A percentile compares a stretch with the other conserved stretches of the same genome.
Conservation (phyloP, 1,140 invertebrate species). For the Kradibia gibbosae region DNA sequence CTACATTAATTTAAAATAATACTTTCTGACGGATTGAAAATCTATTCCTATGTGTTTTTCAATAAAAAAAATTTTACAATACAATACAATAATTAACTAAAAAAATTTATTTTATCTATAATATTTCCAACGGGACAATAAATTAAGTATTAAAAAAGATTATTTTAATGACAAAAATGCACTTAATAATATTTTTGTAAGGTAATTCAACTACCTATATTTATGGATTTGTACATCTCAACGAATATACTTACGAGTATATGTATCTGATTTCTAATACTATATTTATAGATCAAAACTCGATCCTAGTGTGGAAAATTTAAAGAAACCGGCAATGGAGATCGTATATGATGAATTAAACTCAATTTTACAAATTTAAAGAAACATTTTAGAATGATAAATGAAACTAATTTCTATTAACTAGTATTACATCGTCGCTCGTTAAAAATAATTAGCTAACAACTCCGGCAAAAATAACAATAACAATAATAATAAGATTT, state of each 20-base stretch:
- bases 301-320: not conserved
- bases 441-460: not conserved
- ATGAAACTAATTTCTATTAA: not conserved
- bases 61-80: too few species aligned
- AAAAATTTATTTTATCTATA: too few species aligned
- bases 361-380: slow-evolving; percentile 33
- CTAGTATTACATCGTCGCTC: not conserved
- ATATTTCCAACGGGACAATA: not conserved
- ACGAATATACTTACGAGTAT: not conserved
- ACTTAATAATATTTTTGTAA: not conserved
- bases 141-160: not conserved
- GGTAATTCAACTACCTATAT: not conserved
- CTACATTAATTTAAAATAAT: not conserved
- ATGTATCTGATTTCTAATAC: slow-evolving; percentile 13
- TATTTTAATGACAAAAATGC: too few species aligned
- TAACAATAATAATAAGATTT: not conserved
- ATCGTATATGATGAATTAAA: slow-evolving; percentile 21
- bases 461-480: not conserved
- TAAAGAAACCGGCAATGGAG: slow-evolving; percentile 9
- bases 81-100: too few species aligned
- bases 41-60: not conserved
- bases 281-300: slow-evolving; percentile 27
- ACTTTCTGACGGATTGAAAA: not conserved
- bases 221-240: not conserved
- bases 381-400: not conserved